phyloP scores from a whole-genome alignment of 2,888 invertebrate species.

The Steinernema hermaphroditum region DNA sequence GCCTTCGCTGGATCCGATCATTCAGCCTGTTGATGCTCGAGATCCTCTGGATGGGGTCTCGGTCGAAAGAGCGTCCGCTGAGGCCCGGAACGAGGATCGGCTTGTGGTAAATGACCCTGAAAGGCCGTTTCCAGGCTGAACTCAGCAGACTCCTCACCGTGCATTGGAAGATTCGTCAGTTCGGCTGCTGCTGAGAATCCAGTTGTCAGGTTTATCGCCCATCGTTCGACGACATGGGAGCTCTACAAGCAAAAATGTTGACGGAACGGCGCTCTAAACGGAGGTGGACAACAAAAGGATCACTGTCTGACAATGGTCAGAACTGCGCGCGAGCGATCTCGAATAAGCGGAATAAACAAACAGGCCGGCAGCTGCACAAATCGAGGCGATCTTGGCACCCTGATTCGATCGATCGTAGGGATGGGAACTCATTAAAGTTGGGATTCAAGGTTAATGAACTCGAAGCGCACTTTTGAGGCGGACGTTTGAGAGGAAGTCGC shows the following conservation, averaged over 20 bases:
- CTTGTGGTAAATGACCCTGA: conserved; percentile 27
- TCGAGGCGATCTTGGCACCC: conserved; percentile 11
- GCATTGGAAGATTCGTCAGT: background rate
- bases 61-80: background rate
- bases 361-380: conserved; percentile 21
- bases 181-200: conserved; percentile 10
- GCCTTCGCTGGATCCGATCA: conserved; percentile 4
- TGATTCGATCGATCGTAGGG: conserved; percentile 2
- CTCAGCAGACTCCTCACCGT: background rate
- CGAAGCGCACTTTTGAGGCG: conserved; percentile 10
- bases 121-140: background rate
- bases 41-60: background rate
- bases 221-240: conserved; percentile 4
- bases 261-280: background rate
- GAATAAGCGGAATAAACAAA: conserved; percentile 23
- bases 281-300: background rate
- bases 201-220: conserved; percentile 21
- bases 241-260: background rate
- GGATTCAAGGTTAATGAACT: conserved; percentile 16
- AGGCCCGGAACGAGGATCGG: conserved; percentile 1
- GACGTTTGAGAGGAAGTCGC: no score
- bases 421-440: background rate
- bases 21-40: conserved; percentile 15
- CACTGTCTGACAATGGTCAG: conserved; percentile 23
- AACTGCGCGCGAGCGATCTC: background rate